Percentiles rank a stretch among this genome's conserved stretches.
phyloP scores from a whole-genome alignment of 2,797 vertebrate genomes.

The Falco concolor region DNA sequence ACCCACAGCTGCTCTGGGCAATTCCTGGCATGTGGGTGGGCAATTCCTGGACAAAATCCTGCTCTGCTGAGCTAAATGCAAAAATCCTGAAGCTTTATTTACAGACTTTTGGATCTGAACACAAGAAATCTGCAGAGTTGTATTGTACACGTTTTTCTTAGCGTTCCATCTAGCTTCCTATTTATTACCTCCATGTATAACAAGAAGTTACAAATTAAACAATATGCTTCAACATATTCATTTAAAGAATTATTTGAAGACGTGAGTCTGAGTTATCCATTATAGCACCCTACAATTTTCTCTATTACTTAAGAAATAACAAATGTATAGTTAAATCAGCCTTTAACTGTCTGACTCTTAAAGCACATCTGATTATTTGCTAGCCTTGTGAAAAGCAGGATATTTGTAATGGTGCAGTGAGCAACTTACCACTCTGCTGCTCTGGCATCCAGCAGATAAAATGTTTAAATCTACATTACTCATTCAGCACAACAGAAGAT shows the following conservation, averaged over 20 bases:
- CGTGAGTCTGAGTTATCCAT: background rate
- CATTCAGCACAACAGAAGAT: background rate
- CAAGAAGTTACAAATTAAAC: background rate
- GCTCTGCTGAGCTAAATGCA: background rate
- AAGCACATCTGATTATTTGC: background rate
- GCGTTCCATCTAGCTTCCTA: background rate
- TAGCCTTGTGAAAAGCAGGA: background rate
- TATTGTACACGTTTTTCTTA: background rate
- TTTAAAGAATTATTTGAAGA: background rate
- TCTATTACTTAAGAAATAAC: background rate
- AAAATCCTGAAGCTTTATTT: background rate
- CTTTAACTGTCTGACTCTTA: background rate
- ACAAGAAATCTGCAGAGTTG: background rate
- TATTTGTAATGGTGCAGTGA: background rate
- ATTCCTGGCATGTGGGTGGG: no score
- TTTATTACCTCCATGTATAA: background rate
- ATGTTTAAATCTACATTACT: conserved; percentile 4
- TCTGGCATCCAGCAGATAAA: background rate
- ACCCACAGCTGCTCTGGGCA: no score
- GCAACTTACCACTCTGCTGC: background rate
- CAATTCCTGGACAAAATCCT: background rate
- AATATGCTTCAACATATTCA: background rate
- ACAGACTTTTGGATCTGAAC: background rate
- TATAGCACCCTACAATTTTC: background rate
- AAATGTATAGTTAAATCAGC: background rate